Evolutionary conservation across 2,113 vertebrate species (phyloP).

Genomic region (Argyrosomus japonicus): DNA sequence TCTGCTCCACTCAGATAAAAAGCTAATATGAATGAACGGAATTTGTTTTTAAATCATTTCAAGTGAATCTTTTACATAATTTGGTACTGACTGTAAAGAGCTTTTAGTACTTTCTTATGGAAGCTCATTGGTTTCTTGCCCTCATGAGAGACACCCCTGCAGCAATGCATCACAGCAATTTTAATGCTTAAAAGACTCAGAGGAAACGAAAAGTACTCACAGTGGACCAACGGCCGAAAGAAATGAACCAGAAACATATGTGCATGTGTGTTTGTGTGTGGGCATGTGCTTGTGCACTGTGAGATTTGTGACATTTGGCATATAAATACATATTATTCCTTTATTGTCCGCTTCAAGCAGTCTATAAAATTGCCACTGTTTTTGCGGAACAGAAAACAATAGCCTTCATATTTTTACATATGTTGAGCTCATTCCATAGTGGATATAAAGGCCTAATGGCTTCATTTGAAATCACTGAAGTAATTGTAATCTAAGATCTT

Average conservation of each 20-base stretch:
- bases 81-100: neutral
- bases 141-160: slow-evolving; percentile 40
- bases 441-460: slow-evolving; percentile 49
- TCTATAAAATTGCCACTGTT: slow-evolving; percentile 30
- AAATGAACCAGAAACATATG: slow-evolving; percentile 69
- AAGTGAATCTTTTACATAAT: slow-evolving; percentile 28
- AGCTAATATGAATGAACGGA: slow-evolving; percentile 8
- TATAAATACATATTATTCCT: slow-evolving; percentile 9
- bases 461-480: slow-evolving; percentile 62
- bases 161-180: slow-evolving; percentile 52
- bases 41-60: slow-evolving; percentile 42
- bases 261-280: slow-evolving; percentile 15
- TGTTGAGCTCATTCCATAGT: slow-evolving; percentile 21
- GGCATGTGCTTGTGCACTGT: neutral
- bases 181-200: slow-evolving; percentile 61
- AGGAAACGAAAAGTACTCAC: slow-evolving; percentile 68
- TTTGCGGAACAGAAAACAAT: slow-evolving; percentile 24
- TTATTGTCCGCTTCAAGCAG: slow-evolving; percentile 10
- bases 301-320: neutral
- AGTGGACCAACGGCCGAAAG: slow-evolving; percentile 52
- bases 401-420: slow-evolving; percentile 28
- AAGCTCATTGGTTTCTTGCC: slow-evolving; percentile 25
- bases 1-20: neutral
- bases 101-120: slow-evolving; percentile 27
- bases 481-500: slow-evolving; percentile 64